phyloP scores from a whole-genome alignment of 2,888 invertebrate genomes.

The Drosophila nigritarsus region DNA sequence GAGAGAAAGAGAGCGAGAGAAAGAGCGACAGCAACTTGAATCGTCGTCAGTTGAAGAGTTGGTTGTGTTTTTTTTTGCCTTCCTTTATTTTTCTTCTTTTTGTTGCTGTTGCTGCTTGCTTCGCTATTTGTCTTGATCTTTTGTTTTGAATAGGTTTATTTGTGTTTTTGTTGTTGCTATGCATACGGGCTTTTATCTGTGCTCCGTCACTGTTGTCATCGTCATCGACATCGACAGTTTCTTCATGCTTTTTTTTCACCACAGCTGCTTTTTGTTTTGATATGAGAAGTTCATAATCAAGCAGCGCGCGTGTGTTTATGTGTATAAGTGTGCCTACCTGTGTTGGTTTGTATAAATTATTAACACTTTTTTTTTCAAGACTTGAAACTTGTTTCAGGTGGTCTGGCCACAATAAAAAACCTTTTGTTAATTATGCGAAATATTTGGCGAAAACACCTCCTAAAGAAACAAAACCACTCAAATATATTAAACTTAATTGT shows the following conservation, averaged over 20 bases:
- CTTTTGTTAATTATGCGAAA: slow-evolving; percentile 39
- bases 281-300: slow-evolving; percentile 62
- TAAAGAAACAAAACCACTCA: slow-evolving; percentile 13
- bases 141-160: slow-evolving; percentile 72
- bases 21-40: slow-evolving; percentile 22
- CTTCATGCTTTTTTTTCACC: slow-evolving; percentile 29
- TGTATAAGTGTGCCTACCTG: background rate
- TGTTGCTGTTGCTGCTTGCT: slow-evolving; percentile 32
- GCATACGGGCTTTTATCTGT: slow-evolving; percentile 52
- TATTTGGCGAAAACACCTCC: slow-evolving; percentile 29
- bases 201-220: slow-evolving; percentile 46
- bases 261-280: slow-evolving; percentile 78
- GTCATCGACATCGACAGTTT: slow-evolving; percentile 40
- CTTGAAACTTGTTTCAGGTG: slow-evolving; percentile 43
- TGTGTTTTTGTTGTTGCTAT: slow-evolving; percentile 33
- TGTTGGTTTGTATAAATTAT: slow-evolving; percentile 40
- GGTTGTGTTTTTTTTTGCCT: slow-evolving; percentile 40
- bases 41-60: slow-evolving; percentile 41
- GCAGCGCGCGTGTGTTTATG: slow-evolving; percentile 22
- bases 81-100: slow-evolving; percentile 37
- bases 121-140: slow-evolving; percentile 67
- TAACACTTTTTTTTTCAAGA: slow-evolving; percentile 43
- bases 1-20: slow-evolving; percentile 16
- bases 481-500: slow-evolving; percentile 24
- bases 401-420: slow-evolving; percentile 5